Evolutionary conservation across 2,797 vertebrate genomes (phyloP).

Genomic region (Sebastes umbrosus): DNA sequence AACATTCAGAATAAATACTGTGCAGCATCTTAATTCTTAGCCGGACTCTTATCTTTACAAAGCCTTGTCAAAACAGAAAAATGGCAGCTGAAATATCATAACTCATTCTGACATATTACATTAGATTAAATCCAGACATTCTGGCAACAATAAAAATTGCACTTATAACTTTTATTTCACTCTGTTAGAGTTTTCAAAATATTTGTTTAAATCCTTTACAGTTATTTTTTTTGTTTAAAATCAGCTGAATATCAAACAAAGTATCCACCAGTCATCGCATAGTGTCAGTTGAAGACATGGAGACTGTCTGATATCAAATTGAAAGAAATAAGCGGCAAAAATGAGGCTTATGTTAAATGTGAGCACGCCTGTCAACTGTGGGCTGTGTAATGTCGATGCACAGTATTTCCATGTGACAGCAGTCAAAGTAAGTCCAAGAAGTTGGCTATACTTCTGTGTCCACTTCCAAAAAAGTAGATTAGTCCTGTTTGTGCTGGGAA

Average conservation of each 20-base stretch:
- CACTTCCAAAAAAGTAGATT: conserved; percentile 18
- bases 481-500: conserved; percentile 49
- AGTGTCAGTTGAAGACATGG: background rate
- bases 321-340: background rate
- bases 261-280: background rate
- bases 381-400: background rate
- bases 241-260: conserved; percentile 13
- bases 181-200: background rate
- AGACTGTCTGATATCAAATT: background rate
- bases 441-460: background rate
- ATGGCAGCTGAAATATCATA: conserved; percentile 8
- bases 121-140: conserved; percentile 26
- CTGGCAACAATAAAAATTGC: conserved; percentile 24
- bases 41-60: conserved; percentile 26
- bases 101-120: conserved; percentile 6
- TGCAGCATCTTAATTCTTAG: conserved; percentile 20
- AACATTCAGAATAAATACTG: conserved; percentile 39
- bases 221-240: background rate
- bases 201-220: background rate
- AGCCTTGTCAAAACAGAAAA: conserved; percentile 32
- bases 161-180: conserved; percentile 10
- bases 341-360: background rate
- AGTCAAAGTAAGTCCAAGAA: background rate
- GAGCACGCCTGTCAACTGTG: background rate
- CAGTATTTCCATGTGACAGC: background rate